These are phyloP conservation scores for Anoura caudifer DNA, from an alignment of 2,113 vertebrate genomes.

Conservation along the genomic window DNA sequence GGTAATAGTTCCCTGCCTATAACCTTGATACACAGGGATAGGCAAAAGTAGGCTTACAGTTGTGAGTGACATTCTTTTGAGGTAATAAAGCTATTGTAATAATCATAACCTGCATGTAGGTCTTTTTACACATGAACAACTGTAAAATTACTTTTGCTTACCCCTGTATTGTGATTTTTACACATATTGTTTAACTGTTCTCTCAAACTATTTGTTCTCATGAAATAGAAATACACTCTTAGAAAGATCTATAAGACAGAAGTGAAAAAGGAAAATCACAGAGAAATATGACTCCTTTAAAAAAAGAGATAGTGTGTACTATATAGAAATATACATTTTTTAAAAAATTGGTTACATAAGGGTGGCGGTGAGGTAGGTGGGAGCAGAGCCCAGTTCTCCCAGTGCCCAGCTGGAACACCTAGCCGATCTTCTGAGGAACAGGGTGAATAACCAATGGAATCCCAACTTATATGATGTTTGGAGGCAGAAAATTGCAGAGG, in stretches of 20 bases:
- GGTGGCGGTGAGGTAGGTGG: background rate
- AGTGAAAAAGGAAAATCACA: background rate
- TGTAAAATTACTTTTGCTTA: background rate
- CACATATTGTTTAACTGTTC: background rate
- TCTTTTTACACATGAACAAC: background rate
- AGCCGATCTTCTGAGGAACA: too few relatives aligned
- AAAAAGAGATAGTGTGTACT: background rate
- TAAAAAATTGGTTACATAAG: background rate
- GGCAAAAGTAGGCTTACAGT: background rate
- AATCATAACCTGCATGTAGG: background rate
- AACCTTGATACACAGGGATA: background rate
- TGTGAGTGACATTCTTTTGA: background rate
- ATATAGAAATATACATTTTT: background rate
- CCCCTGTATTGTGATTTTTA: background rate
- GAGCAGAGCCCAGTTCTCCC: too few relatives aligned
- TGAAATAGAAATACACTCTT: background rate
- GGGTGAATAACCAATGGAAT: too few relatives aligned
- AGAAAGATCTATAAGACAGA: background rate
- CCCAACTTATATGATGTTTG: too few relatives aligned
- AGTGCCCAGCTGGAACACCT: too few relatives aligned
- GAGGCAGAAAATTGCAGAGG: too few relatives aligned
- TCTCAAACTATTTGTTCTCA: background rate
- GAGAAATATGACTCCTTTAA: background rate
- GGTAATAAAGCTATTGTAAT: background rate
- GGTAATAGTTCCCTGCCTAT: background rate